Base-by-base conservation (phyloP, 2,797 vertebrate species). In the Gephyroberyx darwinii region DNA sequence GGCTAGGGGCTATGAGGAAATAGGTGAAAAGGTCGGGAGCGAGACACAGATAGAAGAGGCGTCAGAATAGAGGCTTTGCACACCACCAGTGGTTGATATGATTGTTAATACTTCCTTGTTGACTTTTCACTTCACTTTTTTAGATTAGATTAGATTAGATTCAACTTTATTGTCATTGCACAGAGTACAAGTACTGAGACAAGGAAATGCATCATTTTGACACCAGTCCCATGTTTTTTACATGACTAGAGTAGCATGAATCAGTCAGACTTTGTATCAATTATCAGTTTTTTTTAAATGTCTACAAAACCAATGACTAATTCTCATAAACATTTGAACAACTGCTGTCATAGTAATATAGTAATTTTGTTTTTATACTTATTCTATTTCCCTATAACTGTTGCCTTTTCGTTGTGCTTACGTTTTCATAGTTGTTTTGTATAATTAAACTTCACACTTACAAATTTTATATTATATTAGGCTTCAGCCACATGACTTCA, bases 1-100 rank as follows among this genome's bases (percentile, higher is more conserved):
- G 58, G 3, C 26, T 5, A 58, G 43, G 9, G 83, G 83, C 16
- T 94, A 93, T 52, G 71, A 73, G 57, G 77, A 79, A 70, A 71
- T 93, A 62, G 3, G 4, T 5, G 78, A 52, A n/a, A 59, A 63
- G 5, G 41, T 1, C 22, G 65, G 61, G 5, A 6, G 3, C 8
- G 75, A 79, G 33, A 48, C 7, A 9, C 56, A 65, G 17, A 43
- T 69, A 47, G 62, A 74, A n/a, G 71, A 69, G 13, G 68, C 72
- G 43, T 54, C 19, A 54, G 71, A 71, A 56, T 51, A 58, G n/a
- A 37, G 13, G 47, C 1, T 20, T 14, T 5, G 8, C 26, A 51
- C 58, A 30, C 58, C 52, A 3, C 22, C 19, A 1, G 37, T 45
- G 2, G 13, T 30, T n/a, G 1, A 50, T 56, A 6, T n/a, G 1